Percentiles rank a stretch among this genome's conserved stretches.
phyloP scores from a whole-genome alignment of 2,797 vertebrate species.

The Sphaeramia orbicularis region DNA sequence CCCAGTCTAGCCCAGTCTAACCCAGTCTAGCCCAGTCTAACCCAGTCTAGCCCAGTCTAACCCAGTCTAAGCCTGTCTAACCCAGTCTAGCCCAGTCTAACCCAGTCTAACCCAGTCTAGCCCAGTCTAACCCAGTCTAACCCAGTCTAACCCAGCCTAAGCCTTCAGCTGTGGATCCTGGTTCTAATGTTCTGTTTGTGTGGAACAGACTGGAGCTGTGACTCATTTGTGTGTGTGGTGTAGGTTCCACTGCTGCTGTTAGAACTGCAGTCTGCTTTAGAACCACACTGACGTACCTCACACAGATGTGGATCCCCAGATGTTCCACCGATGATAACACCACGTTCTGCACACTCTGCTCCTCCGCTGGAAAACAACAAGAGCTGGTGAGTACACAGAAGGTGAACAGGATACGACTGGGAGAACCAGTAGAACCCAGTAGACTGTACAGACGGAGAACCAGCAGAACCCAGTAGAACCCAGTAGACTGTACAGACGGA shows the following conservation, averaged over 20 bases:
- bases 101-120: too few species aligned
- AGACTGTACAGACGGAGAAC: slow-evolving; percentile 21
- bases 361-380: slow-evolving; percentile 80
- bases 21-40: too few species aligned
- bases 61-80: too few species aligned
- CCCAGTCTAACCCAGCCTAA: too few species aligned
- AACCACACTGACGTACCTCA: slow-evolving; percentile 84
- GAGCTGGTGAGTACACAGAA: slow-evolving; percentile 25
- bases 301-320: slow-evolving; percentile 89
- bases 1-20: too few species aligned
- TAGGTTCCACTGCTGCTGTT: not conserved
- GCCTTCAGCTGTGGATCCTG: not conserved
- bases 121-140: too few species aligned
- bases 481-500: too few species aligned
- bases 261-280: slow-evolving; percentile 20
- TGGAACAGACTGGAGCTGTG: not conserved
- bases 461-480: too few species aligned
- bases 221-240: slow-evolving; percentile 6
- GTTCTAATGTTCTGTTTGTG: not conserved
- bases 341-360: slow-evolving; percentile 78
- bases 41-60: too few species aligned
- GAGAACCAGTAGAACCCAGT: slow-evolving; percentile 28
- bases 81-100: too few species aligned
- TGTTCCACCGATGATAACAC: slow-evolving; percentile 88
- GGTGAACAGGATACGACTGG: slow-evolving; percentile 1